Evolutionary conservation across 2,888 invertebrate species (phyloP).

Genomic region (Lasioglossum oenotherae): DNA sequence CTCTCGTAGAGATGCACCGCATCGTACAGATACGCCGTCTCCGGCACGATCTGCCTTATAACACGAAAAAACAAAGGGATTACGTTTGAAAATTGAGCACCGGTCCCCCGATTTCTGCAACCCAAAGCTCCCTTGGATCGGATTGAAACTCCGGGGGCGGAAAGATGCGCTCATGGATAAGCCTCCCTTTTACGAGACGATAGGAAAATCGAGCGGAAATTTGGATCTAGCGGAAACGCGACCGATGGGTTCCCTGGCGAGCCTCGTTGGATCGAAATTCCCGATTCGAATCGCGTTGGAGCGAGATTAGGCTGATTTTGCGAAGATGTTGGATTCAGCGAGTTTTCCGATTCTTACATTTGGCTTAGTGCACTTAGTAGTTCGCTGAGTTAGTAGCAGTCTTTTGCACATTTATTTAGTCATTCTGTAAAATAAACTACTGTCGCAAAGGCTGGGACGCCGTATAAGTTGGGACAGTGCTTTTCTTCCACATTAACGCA

Average conservation of each 20-base stretch:
- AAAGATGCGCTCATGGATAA: not conserved
- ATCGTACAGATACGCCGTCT: conserved; percentile 97
- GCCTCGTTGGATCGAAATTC: not conserved
- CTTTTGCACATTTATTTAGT: too few relatives aligned
- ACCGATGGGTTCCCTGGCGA: not conserved
- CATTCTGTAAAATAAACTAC: too few relatives aligned
- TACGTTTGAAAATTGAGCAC: conserved; percentile 48
- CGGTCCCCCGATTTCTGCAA: not conserved
- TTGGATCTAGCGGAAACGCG: conserved; percentile 6
- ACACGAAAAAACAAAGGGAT: conserved; percentile 68
- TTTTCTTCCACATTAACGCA: too few relatives aligned
- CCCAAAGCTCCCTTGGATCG: not conserved
- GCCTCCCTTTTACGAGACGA: not conserved
- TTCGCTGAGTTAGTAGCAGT: too few relatives aligned
- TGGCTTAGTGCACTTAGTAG: too few relatives aligned
- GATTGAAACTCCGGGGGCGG: not conserved
- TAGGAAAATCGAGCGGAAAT: conserved; percentile 7
- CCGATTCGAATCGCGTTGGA: not conserved
- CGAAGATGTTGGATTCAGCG: not conserved
- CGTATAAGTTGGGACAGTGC: too few relatives aligned
- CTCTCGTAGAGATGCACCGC: conserved; percentile 96
- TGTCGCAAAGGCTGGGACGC: too few relatives aligned
- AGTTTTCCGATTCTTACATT: not conserved
- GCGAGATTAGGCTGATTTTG: not conserved
- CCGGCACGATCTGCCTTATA: conserved; percentile 90